These are phyloP conservation scores for Benitochromis conjunctus DNA, from an alignment of 2,113 vertebrate genomes.

Conservation along the genomic window DNA sequence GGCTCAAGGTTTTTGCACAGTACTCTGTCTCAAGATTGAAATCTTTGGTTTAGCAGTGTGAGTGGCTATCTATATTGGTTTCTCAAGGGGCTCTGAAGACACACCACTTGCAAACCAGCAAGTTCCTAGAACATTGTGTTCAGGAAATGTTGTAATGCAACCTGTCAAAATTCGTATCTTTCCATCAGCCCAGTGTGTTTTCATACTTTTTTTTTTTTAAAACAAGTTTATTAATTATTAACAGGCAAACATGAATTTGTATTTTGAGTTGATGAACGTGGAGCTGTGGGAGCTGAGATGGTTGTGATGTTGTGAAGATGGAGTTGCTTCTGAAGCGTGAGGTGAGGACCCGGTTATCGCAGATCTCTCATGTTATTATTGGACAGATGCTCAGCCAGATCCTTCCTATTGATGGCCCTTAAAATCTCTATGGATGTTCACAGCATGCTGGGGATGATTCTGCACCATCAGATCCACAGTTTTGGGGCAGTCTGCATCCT, in stretches of 20 bases:
- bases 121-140: not conserved
- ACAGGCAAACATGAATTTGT: not conserved
- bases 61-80: not conserved
- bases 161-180: not conserved
- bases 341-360: rapidly evolving
- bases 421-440: not conserved
- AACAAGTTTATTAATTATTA: not conserved
- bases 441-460: not conserved
- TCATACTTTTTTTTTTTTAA: not conserved
- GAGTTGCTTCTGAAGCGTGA: not conserved
- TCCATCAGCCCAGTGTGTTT: not conserved
- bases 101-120: not conserved
- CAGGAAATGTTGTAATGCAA: not conserved
- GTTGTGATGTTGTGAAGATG: not conserved
- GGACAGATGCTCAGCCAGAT: not conserved
- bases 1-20: not conserved
- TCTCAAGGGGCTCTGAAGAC: not conserved
- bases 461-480: not conserved
- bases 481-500: not conserved
- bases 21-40: not conserved
- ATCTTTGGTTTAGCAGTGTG: not conserved
- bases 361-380: not conserved
- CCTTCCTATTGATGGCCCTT: rapidly evolving
- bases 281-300: not conserved
- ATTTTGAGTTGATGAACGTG: not conserved